Evolutionary conservation across 2,113 vertebrate genomes (phyloP).

Genomic region (Lynx canadensis): DNA sequence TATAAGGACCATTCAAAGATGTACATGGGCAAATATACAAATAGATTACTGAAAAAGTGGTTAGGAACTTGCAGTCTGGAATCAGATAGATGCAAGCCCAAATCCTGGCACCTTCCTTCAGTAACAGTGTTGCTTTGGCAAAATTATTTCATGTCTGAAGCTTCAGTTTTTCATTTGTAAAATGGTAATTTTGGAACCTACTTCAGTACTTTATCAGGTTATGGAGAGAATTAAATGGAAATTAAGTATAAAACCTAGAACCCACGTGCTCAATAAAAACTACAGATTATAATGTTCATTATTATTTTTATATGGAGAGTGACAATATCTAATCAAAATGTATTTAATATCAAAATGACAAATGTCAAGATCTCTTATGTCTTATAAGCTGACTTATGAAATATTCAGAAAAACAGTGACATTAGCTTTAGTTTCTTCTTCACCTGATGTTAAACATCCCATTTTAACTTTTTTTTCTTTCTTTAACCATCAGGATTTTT

Average conservation of each 20-base stretch:
- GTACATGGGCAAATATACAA: background rate
- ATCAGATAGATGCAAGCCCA: background rate
- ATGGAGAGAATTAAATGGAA: background rate
- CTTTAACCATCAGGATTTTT: background rate
- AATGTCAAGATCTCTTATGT: background rate
- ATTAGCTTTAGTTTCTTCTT: background rate
- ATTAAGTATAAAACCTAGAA: background rate
- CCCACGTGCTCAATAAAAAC: background rate
- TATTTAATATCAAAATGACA: background rate
- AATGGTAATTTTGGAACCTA: background rate
- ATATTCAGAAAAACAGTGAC: background rate
- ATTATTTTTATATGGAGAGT: background rate
- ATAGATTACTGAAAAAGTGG: background rate
- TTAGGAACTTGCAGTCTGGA: background rate
- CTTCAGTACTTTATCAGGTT: background rate
- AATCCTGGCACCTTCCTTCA: background rate
- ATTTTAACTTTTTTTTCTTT: background rate
- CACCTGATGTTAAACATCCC: background rate
- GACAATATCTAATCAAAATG: background rate
- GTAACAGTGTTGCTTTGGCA: background rate
- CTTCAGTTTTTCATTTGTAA: background rate
- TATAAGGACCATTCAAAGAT: background rate
- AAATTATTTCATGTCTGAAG: background rate
- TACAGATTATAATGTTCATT: background rate
- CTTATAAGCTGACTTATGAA: background rate